Evolutionary conservation across 2,797 vertebrate species (phyloP).

Genomic region (Columba guinea): DNA sequence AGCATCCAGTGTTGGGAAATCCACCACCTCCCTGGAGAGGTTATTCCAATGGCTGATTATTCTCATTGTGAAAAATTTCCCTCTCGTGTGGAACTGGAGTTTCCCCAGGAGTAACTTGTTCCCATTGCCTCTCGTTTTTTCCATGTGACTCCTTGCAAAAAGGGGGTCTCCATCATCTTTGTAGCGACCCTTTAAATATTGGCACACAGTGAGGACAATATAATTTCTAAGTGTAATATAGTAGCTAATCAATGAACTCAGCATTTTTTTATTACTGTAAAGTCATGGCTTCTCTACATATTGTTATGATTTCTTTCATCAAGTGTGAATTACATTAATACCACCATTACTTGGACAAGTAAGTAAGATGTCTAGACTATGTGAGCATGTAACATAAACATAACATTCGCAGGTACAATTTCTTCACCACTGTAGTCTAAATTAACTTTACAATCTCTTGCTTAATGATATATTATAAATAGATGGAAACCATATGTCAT

Average conservation of each 20-base stretch:
- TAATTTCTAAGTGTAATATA: neutral
- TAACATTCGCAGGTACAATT: neutral
- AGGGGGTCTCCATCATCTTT: too few species aligned
- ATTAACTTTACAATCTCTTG: constrained; percentile 4
- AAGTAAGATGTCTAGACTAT: neutral
- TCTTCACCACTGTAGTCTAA: neutral
- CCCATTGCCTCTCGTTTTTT: too few species aligned
- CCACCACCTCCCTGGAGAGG: too few species aligned
- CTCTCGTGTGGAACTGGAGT: too few species aligned
- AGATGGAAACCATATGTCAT: neutral
- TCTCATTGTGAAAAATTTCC: too few species aligned
- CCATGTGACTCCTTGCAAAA: too few species aligned
- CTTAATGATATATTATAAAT: neutral
- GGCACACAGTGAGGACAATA: neutral
- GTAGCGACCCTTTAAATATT: too few species aligned
- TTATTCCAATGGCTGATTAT: too few species aligned
- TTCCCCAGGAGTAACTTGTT: too few species aligned
- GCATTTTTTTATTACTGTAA: neutral
- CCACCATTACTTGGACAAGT: neutral
- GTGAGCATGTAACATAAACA: neutral
- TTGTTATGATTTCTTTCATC: neutral
- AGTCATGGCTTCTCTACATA: neutral
- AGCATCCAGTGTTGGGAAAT: too few species aligned
- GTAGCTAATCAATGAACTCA: neutral
- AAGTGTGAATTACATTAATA: neutral